These are phyloP conservation scores for Mungos mungo DNA, from an alignment of 2,113 vertebrate genomes.

Conservation along the genomic window DNA sequence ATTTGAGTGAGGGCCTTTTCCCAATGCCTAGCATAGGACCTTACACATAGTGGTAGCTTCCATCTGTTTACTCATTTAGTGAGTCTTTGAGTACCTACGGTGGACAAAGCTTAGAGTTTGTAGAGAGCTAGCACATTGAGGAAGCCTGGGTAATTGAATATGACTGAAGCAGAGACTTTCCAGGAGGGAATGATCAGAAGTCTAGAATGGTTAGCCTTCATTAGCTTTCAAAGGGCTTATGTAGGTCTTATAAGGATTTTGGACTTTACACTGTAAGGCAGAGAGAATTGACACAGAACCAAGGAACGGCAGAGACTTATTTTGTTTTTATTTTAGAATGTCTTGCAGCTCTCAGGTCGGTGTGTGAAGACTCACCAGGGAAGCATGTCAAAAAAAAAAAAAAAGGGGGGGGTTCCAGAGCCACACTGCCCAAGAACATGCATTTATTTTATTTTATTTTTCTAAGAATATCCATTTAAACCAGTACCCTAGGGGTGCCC, in stretches of 20 bases:
- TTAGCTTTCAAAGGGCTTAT: neutral
- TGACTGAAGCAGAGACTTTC: neutral
- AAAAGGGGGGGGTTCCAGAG: neutral
- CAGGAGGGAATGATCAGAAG: neutral
- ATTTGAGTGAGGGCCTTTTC: neutral
- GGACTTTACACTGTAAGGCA: constrained; percentile 3
- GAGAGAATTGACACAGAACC: neutral
- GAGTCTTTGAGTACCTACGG: neutral
- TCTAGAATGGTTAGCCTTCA: neutral
- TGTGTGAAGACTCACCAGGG: neutral
- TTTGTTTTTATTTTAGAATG: constrained; percentile 39
- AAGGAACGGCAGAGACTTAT: neutral
- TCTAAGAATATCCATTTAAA: neutral
- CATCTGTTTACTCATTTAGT: neutral
- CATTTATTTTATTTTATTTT: neutral
- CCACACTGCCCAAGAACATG: neutral
- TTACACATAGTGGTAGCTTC: neutral
- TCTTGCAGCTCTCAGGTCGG: neutral
- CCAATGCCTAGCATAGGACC: neutral
- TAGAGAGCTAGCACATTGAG: neutral
- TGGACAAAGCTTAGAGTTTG: neutral
- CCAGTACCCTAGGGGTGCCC: neutral
- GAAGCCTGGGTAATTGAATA: neutral
- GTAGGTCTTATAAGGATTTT: neutral
- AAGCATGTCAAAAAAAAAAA: neutral